These are phyloP conservation scores for Polypedilum pembai DNA, from an alignment of 1,140 invertebrate species.

Conservation along the genomic window DNA sequence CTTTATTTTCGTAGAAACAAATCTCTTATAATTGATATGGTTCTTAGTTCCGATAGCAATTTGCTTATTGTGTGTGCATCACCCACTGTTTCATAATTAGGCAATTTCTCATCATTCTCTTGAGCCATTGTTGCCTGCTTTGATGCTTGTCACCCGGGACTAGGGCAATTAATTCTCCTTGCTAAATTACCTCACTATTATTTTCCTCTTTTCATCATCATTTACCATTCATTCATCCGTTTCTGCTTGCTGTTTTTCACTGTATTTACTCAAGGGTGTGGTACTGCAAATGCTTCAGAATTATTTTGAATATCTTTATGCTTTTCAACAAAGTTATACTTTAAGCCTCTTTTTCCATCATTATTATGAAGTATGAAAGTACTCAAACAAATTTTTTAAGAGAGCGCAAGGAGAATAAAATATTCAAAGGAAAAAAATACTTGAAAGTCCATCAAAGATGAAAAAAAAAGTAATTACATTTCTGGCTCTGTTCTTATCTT, in stretches of 20 bases:
- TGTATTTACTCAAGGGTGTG: no score
- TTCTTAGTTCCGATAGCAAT: neutral
- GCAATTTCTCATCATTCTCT: neutral
- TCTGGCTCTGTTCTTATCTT: neutral
- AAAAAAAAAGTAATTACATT: neutral
- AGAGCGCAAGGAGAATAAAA: neutral
- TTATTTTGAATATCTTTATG: no score
- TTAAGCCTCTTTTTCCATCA: no score
- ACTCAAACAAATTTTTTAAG: neutral
- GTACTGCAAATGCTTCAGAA: no score
- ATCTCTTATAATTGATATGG: neutral
- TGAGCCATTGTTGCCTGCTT: neutral
- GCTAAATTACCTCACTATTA: neutral
- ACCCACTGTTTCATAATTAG: neutral
- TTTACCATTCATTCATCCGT: neutral
- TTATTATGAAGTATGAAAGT: neutral
- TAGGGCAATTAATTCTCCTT: slow-evolving; percentile 1
- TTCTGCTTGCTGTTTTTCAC: neutral
- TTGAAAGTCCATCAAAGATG: slow-evolving; percentile 1
- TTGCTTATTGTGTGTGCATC: neutral
- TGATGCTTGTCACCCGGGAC: neutral
- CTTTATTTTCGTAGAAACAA: neutral
- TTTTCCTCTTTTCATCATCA: neutral
- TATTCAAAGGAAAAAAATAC: neutral
- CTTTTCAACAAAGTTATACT: no score